Base-by-base conservation (phyloP, 2,113 vertebrate species). In the Esox niger region DNA sequence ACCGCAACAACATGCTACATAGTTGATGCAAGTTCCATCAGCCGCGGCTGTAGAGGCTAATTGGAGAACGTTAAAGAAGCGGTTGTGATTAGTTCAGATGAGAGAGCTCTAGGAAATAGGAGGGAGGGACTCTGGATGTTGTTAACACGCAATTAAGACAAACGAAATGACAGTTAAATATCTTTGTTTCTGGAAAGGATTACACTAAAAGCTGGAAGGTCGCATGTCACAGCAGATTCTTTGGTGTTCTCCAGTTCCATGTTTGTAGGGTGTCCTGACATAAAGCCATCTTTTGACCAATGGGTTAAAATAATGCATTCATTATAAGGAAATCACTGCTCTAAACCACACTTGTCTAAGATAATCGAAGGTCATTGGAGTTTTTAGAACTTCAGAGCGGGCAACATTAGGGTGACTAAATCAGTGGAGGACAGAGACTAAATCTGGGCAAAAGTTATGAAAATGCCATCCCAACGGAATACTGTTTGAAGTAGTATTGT, bases 51-150 rank as follows among this genome's bases (percentile, higher is more conserved):
- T 58, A 30, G 27, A 7, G 20, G 47, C 20, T 64, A 79, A 69
- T 69, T n/a, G n/a, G 35, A 62, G 62, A 8, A 35, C 47, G 30
- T 72, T 67, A 26, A 33, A 60, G 62, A 70, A 79, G 75, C n/a
- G 56, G 70, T 47, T 66, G 79, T 58, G 79, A 86, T 86, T 83
- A 85, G 31, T 11, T 33, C 31, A 8, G 75, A 84, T 81, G 64
- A 65, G 20, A 30, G 70, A 76, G 78, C 84, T 87, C n/a, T 83
- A 86, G 47, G 64, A 69, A 78, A 81, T 80, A 78, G 82, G 9
- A 13, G 66, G 62, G 30, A 6, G 33, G 73, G 74, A 62, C 13
- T 32, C 63, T 20, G 62, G 59, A 13, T 64, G 64, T 26, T 62
- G 65, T 73, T 74, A 56, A 63, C 70, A 79, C 83, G 73, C 70